These are phyloP conservation scores for Rhizoglyphus robini DNA, from an alignment of 1,140 invertebrate genomes.

Conservation along the genomic window DNA sequence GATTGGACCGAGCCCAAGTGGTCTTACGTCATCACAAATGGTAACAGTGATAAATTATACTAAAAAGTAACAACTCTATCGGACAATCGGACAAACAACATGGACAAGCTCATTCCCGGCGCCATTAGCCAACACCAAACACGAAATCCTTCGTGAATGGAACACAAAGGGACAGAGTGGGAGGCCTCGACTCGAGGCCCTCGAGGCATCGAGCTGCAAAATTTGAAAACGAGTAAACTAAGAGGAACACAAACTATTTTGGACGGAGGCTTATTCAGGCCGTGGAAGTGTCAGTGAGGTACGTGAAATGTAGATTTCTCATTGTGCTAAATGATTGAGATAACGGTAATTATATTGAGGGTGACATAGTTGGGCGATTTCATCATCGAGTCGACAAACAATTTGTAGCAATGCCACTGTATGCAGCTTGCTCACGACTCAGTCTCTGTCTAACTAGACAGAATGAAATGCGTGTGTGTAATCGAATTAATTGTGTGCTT, in stretches of 20 bases:
- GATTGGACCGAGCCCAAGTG: not conserved
- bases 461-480: not conserved
- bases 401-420: not conserved
- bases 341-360: not conserved
- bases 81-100: not conserved
- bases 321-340: not conserved
- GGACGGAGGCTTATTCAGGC: not conserved
- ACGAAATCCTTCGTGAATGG: not conserved
- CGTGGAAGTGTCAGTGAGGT: not conserved
- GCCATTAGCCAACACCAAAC: not conserved
- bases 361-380: conserved; percentile 1
- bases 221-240: not conserved
- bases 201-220: not conserved
- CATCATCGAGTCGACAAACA: conserved; percentile 7
- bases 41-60: not conserved
- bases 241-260: not conserved
- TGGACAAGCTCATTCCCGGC: not conserved
- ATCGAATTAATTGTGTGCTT: not conserved
- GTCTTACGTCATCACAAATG: not conserved
- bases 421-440: not conserved
- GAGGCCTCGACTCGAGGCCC: too few relatives aligned
- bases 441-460: not conserved
- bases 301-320: not conserved
- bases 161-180: not conserved
- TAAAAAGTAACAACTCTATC: too few relatives aligned